Conservation (phyloP, 2,797 vertebrate species). For the Tinamus major region DNA sequence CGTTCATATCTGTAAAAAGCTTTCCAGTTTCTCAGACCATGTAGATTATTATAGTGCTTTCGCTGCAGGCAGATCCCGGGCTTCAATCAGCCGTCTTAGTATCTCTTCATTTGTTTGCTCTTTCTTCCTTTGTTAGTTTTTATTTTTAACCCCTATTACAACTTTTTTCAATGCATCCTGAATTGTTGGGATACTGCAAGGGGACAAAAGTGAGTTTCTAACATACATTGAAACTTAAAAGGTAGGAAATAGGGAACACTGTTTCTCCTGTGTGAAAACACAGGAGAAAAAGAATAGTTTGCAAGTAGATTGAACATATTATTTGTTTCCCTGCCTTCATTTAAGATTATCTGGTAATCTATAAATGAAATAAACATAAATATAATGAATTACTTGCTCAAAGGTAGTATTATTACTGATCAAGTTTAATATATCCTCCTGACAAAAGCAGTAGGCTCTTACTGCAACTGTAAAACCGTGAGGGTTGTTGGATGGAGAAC, state of each 20-base stretch:
- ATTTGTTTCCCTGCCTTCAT: background rate
- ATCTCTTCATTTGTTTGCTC: background rate
- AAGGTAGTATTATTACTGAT: background rate
- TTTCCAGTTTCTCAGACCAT: background rate
- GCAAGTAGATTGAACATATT: accelerated
- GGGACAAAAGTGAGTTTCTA: background rate
- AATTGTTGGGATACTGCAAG: background rate
- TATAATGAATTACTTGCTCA: background rate
- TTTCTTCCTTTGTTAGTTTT: background rate
- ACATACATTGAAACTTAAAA: background rate
- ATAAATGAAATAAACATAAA: background rate
- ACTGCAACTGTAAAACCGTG: slow-evolving; percentile 6
- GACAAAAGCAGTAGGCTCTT: background rate
- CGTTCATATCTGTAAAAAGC: background rate
- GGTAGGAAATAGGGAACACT: accelerated
- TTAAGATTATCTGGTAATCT: background rate
- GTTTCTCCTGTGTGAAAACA: too few species aligned
- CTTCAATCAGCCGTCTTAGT: background rate
- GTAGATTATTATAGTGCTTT: background rate
- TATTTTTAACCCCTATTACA: background rate
- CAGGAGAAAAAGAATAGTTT: background rate
- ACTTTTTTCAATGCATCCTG: background rate
- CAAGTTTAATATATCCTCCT: background rate
- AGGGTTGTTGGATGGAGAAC: background rate
- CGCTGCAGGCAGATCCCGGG: background rate